A percentile compares a stretch with the other conserved stretches of the same genome.
Conservation (phyloP, 2,113 vertebrate genomes). For the Pelobates fuscus region DNA sequence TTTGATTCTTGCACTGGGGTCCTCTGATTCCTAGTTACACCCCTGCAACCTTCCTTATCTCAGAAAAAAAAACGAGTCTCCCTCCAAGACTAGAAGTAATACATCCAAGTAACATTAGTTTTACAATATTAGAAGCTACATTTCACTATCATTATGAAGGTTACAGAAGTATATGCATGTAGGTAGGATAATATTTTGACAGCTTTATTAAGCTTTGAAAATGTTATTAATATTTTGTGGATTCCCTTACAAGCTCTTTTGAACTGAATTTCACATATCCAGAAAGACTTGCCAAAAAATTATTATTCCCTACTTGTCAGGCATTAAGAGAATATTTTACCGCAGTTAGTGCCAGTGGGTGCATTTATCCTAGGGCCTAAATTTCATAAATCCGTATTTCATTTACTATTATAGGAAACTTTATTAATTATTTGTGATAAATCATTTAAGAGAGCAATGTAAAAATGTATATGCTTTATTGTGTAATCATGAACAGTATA, state of each 20-base stretch:
- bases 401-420: neutral
- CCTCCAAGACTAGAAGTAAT: no score
- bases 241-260: slow-evolving; percentile 8
- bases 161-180: neutral
- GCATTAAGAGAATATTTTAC: slow-evolving; percentile 16
- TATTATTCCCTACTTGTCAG: slow-evolving; percentile 25
- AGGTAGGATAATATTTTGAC: slow-evolving; percentile 18
- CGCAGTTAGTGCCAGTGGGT: slow-evolving; percentile 10
- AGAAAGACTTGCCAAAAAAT: slow-evolving; percentile 20
- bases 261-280: slow-evolving; percentile 12
- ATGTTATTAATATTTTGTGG: neutral
- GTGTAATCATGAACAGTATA: neutral
- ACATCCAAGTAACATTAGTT: no score
- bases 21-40: no score
- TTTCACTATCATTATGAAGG: neutral
- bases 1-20: no score
- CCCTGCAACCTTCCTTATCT: no score
- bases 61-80: no score
- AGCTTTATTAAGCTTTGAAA: slow-evolving; percentile 25
- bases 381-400: slow-evolving; percentile 4
- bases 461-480: no score
- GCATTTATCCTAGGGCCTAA: neutral
- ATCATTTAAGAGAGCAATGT: neutral
- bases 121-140: no score
- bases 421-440: slow-evolving; percentile 5